Evolutionary conservation across 1,140 invertebrate species (phyloP), one percentile per base, ranked within the genome.

Genomic region (Phenacoccus solenopsis): DNA sequence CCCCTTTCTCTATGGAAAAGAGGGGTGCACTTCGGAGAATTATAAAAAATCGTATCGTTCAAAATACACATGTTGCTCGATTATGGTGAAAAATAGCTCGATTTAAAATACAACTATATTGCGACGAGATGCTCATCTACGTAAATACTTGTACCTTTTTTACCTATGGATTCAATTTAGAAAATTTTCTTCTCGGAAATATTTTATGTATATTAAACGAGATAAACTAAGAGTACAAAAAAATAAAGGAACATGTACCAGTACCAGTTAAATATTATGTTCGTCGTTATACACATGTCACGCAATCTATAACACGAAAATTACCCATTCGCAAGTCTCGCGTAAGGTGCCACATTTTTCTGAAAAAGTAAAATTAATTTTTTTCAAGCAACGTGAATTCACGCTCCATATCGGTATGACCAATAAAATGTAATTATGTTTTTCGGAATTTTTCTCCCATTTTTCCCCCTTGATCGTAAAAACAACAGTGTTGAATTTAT

Each of bases 401-500:
- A n/a, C n/a, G n/a, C n/a, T n/a, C n/a, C n/a, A n/a, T n/a, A n/a
- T n/a, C n/a, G n/a, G n/a, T n/a, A n/a, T n/a, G n/a, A n/a, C n/a
- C n/a, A 25, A 64, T 64, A 27, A 64, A 64, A 64, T 25, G 21
- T 64, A 64, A 25, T 64, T 64, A 10, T 25, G 25, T 64, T 64
- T 25, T 64, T 59, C 20, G 16, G 21, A 25, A 25, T 64, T 64
- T 24, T 24, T 64, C 25, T 64, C 21, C 21, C n/a, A n/a, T n/a
- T n/a, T n/a, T n/a, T n/a, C n/a, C n/a, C n/a, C 16, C 22, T 64
- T 3, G 20, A 22, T 25, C 12, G 59, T 13, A 64, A n/a, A 64
- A 64, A 64, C 59, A 64, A 64, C 59, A 64, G 59, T n/a, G n/a
- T 24, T 64, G 10, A 64, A 64, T 64, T 64, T 64, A 64, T 64